Conservation (phyloP, 2,113 vertebrate species). For the Candoia aspera region DNA sequence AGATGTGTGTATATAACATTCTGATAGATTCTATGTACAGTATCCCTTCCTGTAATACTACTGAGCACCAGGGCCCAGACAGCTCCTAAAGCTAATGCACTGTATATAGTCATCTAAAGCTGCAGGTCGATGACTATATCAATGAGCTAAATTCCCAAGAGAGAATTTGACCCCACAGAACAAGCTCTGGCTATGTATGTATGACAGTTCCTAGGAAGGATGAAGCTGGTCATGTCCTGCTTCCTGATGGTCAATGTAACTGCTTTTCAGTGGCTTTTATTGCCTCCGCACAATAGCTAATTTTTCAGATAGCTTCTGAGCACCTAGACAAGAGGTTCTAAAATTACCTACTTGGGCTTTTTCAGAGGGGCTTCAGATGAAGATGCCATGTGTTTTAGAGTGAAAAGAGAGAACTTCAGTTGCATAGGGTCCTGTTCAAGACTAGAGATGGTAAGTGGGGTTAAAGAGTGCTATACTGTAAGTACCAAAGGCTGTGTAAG, state of each 20-base stretch:
- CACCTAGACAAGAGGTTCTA: background rate
- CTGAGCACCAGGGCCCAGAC: background rate
- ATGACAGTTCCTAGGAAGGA: background rate
- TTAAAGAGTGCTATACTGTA: background rate
- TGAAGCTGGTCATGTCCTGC: background rate
- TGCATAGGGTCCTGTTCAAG: background rate
- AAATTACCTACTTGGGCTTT: background rate
- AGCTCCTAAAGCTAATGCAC: background rate
- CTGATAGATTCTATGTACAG: background rate
- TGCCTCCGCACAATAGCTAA: background rate
- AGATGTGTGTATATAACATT: background rate
- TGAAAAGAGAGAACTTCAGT: background rate
- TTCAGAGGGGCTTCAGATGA: slow-evolving; percentile 7
- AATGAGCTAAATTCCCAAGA: background rate
- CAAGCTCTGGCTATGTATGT: background rate
- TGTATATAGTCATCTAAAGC: background rate
- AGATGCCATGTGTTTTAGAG: background rate
- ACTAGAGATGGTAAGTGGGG: background rate
- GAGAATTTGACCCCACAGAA: background rate
- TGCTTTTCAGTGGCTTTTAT: background rate
- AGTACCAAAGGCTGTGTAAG: background rate
- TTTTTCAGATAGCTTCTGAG: background rate
- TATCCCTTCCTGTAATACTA: background rate
- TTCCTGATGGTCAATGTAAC: background rate
- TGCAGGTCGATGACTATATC: background rate